Percentiles rank a stretch among this genome's conserved stretches.
Evolutionary conservation across 2,888 invertebrate genomes (phyloP).

Genomic region (Dynastes maya): DNA sequence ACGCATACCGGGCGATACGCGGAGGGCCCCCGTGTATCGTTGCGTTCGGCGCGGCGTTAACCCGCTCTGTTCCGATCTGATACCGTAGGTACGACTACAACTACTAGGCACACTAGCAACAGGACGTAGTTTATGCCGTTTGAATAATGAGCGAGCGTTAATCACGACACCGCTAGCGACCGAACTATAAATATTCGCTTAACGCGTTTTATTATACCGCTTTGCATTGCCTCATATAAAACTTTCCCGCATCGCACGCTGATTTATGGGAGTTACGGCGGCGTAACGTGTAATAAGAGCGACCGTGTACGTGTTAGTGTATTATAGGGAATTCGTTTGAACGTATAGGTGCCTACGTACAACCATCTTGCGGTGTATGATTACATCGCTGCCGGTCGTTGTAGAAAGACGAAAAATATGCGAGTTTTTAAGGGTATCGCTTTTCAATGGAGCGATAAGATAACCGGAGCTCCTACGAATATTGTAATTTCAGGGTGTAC

Average conservation of each 20-base stretch:
- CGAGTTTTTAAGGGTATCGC: not conserved
- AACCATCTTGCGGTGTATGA: slow-evolving; percentile 3
- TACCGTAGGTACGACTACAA: slow-evolving; percentile 1
- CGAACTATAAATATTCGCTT: slow-evolving; percentile 69
- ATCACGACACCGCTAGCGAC: slow-evolving; percentile 66
- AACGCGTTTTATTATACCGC: slow-evolving; percentile 68
- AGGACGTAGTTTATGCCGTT: slow-evolving; percentile 51
- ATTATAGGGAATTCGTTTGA: slow-evolving; percentile 15
- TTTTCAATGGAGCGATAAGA: slow-evolving; percentile 5
- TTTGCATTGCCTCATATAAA: slow-evolving; percentile 65
- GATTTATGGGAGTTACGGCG: slow-evolving; percentile 23
- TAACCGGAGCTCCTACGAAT: not conserved
- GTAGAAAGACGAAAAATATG: not conserved
- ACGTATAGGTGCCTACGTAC: slow-evolving; percentile 6
- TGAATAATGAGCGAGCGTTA: slow-evolving; percentile 68
- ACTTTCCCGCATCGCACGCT: slow-evolving; percentile 48
- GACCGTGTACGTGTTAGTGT: slow-evolving; percentile 18
- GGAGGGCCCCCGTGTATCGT: not conserved
- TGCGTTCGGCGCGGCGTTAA: not conserved
- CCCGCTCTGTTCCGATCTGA: slow-evolving; percentile 8
- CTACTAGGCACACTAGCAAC: slow-evolving; percentile 28
- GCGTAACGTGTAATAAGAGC: slow-evolving; percentile 41
- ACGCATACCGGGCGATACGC: not conserved
- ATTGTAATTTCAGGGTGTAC: not conserved
- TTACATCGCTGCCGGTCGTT: slow-evolving; percentile 12